Percentiles rank a stretch among this genome's conserved stretches.
These are phyloP conservation scores for Euspilapteryx auroguttella DNA, from an alignment of 2,888 invertebrate genomes.

Conservation along the genomic window DNA sequence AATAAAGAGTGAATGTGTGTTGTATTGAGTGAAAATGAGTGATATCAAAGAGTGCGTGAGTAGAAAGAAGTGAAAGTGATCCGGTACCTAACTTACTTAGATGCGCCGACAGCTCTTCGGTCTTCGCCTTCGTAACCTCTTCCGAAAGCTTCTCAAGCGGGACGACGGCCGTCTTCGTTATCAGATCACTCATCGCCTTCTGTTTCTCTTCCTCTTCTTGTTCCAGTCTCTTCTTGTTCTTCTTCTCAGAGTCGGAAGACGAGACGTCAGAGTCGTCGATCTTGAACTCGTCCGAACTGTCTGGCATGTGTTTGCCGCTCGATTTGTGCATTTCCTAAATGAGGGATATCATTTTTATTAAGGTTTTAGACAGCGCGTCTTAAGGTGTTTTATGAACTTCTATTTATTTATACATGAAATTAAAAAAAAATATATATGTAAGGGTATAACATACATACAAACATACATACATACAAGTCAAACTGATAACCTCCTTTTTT, in stretches of 20 bases:
- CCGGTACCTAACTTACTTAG: slow-evolving; percentile 24
- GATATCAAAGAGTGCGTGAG: too few relatives aligned
- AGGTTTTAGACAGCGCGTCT: too few relatives aligned
- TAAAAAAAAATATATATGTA: too few relatives aligned
- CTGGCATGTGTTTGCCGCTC: slow-evolving; percentile 55
- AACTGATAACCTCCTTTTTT: too few relatives aligned
- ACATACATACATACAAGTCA: too few relatives aligned
- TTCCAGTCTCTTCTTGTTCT: slow-evolving; percentile 42
- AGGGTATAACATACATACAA: too few relatives aligned
- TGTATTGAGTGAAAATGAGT: too few relatives aligned
- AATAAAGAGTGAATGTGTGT: too few relatives aligned
- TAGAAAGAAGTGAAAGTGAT: too few relatives aligned
- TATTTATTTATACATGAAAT: too few relatives aligned
- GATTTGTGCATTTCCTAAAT: slow-evolving; percentile 55
- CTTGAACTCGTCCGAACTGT: slow-evolving; percentile 53
- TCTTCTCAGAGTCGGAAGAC: slow-evolving; percentile 18
- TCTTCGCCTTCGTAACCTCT: slow-evolving; percentile 33
- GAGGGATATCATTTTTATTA: not conserved
- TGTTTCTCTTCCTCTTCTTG: slow-evolving; percentile 23
- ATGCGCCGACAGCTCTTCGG: slow-evolving; percentile 31
- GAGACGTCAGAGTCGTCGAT: slow-evolving; percentile 27
- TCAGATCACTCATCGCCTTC: slow-evolving; percentile 25
- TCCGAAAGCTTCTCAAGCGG: slow-evolving; percentile 43
- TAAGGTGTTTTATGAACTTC: too few relatives aligned
- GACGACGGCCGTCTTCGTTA: slow-evolving; percentile 38